phyloP scores from a whole-genome alignment of 2,888 invertebrate species.

The Brenthis ino region DNA sequence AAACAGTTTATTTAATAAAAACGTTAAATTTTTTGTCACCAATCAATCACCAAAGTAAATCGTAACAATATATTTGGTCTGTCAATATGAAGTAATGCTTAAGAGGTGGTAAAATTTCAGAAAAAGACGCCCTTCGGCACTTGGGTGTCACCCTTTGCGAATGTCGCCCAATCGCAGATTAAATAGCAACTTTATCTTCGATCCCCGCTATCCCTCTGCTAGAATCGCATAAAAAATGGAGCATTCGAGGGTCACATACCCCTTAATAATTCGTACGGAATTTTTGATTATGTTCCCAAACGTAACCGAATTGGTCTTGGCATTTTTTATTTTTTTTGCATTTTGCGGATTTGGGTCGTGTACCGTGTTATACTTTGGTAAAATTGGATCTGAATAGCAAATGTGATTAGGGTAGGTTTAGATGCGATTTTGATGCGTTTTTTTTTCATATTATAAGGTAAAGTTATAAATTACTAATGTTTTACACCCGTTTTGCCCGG shows the following conservation, averaged over 20 bases:
- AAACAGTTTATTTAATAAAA: no score
- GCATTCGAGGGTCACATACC: conserved; percentile 50
- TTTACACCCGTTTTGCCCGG: no score
- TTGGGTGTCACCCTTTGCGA: conserved; percentile 61
- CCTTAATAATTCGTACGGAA: conserved; percentile 48
- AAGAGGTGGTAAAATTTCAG: conserved; percentile 30
- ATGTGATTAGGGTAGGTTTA: conserved; percentile 22
- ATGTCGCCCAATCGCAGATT: conserved; percentile 61
- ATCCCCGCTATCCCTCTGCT: conserved; percentile 49
- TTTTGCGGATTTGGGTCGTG: conserved; percentile 27
- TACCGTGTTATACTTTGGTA: conserved; percentile 24
- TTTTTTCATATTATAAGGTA: no score
- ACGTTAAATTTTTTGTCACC: conserved; percentile 5
- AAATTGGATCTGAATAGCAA: conserved; percentile 20
- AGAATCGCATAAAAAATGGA: conserved; percentile 64
- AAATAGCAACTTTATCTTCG: conserved; percentile 62
- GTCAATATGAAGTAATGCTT: not conserved
- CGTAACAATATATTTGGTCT: conserved; percentile 5
- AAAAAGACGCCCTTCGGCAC: conserved; percentile 53
- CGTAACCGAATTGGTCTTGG: conserved; percentile 45
- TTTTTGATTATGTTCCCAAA: conserved; percentile 48
- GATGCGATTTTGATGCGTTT: not conserved
- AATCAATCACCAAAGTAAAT: conserved; percentile 20
- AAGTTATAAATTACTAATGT: no score
- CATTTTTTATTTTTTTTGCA: conserved; percentile 36